phyloP scores from a whole-genome alignment of 92 coral and sea anemone species.

The Porites divaricata region DNA sequence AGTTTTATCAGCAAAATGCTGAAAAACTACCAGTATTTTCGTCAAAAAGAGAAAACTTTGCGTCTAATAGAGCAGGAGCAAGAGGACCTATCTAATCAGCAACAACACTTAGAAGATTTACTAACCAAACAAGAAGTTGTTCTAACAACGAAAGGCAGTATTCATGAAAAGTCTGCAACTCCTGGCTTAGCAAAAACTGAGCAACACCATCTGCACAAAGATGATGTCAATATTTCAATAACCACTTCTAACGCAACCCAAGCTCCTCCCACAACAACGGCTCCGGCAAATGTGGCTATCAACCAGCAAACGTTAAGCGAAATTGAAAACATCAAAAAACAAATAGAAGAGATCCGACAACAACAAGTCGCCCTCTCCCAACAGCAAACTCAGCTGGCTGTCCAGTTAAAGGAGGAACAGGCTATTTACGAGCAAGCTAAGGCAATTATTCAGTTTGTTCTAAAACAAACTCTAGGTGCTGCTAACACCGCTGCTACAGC shows the following conservation, averaged over 20 bases:
- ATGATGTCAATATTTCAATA: conserved; percentile 43
- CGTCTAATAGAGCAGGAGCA: conserved; percentile 55
- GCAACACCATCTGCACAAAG: neutral
- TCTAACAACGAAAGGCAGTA: neutral
- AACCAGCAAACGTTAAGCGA: conserved; percentile 18
- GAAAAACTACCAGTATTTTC: conserved; percentile 67
- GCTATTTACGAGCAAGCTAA: conserved; percentile 39
- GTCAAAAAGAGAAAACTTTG: conserved; percentile 62
- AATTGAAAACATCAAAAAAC: conserved; percentile 39
- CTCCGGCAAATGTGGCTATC: neutral
- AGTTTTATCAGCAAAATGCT: conserved; percentile 70
- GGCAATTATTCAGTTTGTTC: conserved; percentile 18
- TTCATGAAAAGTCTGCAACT: neutral
- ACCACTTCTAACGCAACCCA: conserved; percentile 28
- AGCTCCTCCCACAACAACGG: conserved; percentile 19
- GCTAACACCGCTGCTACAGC: neutral
- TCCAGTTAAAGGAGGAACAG: conserved; percentile 47
- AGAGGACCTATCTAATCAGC: conserved; percentile 51
- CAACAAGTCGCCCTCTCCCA: conserved; percentile 43
- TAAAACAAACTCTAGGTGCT: conserved; percentile 16
- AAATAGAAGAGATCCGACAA: conserved; percentile 40
- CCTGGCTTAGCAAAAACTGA: neutral
- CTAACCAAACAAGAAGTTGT: conserved; percentile 2
- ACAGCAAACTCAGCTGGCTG: conserved; percentile 32
- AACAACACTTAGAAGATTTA: conserved; percentile 38